Base-by-base conservation (phyloP, 2,113 vertebrate species). In the Percopsis transmontana region DNA sequence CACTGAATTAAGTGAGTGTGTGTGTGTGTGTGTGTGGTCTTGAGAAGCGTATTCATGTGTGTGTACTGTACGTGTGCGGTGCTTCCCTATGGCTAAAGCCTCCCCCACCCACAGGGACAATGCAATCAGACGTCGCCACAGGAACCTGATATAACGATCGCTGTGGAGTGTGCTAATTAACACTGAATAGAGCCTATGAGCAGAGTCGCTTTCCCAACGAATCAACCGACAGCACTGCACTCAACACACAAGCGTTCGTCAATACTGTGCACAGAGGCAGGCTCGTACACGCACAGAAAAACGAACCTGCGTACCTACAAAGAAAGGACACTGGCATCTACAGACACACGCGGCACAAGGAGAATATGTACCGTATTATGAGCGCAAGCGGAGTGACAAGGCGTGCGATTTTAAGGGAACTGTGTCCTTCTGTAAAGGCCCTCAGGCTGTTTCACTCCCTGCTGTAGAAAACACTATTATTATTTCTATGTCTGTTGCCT, bases 71-170 rank as follows among this genome's bases (percentile, higher is more conserved):
- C 44, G 38, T 18, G 23, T 27, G 19, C 8, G 51, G 52, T 64
- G 74, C 68, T 68, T 76, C 72, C 72, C 79, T 52, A 74, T 78
- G 24, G n/a, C 76, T 79, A 77, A 83, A 80, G 80, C 76, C 55
- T 76, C 77, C 52, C 87, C 87, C 84, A 84, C 89, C 92, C 51
- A 76, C 92, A 42, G 81, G 19, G 76, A 91, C 86, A 82, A 85
- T 38, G 91, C 92, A 90, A 93, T 92, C 93, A 93, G 88, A 92
- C 79, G 70, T 90, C 67, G 55, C 92, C 81, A 61, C 89, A 60
- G 85, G 91, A 93, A 93, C 90, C 77, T 75, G 94, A 92, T 94
- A 93, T 93, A 94, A 95, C 93, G 94, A 95, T 94, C 90, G 91
- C 91, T 84, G 89, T 57, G 42, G 87, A 90, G 62, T 87, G 83